Evolutionary conservation across 1,140 invertebrate species (phyloP).

Genomic region (Drosophila orosa): DNA sequence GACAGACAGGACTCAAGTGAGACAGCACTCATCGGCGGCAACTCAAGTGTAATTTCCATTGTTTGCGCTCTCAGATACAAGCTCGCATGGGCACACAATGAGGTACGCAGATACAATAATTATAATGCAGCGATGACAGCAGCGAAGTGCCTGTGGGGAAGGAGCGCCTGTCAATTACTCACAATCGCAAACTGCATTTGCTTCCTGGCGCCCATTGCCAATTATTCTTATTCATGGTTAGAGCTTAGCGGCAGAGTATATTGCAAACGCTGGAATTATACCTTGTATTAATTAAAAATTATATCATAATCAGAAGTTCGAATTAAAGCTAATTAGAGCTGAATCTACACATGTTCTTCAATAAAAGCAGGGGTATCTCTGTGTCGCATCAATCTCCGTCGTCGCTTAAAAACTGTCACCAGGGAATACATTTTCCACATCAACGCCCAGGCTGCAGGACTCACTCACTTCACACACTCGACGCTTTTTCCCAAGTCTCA

Average conservation of each 20-base stretch:
- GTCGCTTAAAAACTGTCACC: conserved; percentile 14
- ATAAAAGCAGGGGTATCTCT: neutral
- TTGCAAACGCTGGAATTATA: neutral
- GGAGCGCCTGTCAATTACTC: conserved; percentile 46
- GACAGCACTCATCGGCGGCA: conserved; percentile 58
- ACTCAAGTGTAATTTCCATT: conserved; percentile 77
- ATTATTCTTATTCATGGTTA: neutral
- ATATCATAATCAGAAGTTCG: neutral
- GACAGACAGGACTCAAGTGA: conserved; percentile 58
- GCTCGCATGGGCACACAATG: conserved; percentile 17
- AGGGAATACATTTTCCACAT: conserved; percentile 15
- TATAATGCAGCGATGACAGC: conserved; percentile 41
- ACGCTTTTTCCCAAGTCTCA: conserved; percentile 49
- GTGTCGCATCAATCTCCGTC: neutral
- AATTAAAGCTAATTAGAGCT: neutral
- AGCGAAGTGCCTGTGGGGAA: neutral
- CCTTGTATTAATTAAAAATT: neutral
- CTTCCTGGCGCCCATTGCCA: neutral
- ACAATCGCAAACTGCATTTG: conserved; percentile 33
- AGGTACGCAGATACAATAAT: conserved; percentile 44
- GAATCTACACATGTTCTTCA: neutral
- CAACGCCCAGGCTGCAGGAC: conserved; percentile 8
- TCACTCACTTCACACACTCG: conserved; percentile 8
- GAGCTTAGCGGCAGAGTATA: neutral
- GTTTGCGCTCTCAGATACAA: conserved; percentile 56